Evolutionary conservation across 1,140 invertebrate genomes (phyloP), one percentile per base, ranked within the genome.

Genomic region (Oppia nitens): DNA sequence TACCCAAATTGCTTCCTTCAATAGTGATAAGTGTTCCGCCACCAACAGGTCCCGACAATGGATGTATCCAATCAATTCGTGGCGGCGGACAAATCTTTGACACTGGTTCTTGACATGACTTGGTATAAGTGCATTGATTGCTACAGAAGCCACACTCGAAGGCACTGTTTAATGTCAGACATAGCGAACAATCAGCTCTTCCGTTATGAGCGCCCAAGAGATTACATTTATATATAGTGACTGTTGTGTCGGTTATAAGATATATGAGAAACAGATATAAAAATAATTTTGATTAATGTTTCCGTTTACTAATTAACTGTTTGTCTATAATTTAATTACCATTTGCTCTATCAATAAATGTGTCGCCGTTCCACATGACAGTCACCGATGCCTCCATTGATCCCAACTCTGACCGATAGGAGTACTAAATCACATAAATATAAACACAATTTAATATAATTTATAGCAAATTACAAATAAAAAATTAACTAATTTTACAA

Each of bases 1-100:
- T 77, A 0, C 93, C 94, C 25, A 98, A 77, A 76, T 98, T 96
- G 67, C 87, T 87, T 9, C 94, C 94, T 73, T 87, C 84, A 58
- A 98, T 95, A 3, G 89, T 95, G 0, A 98, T 81, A 28, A 89
- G 70, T 20, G 94, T 98, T 1, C 93, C 93, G 24, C 94, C 94
- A 76, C 93, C 86, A 51, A 91, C 81, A 4, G 93, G 94, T 12
- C 93, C 94, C 68, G 85, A 90, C 28, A 89, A 68, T 0, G 94
- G 94, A 70, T 85, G 85, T 63, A 98, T 93, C 81, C 90, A 85
- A 71, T 93, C 87, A 67, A 96, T 95, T 63, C 88, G 75, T n/a
- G 91, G 90, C 65, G 84, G 83, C 0, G 90, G 91, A 70, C 91
- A 95, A 65, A 91, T 63, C 23, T 63, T 52, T 6, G 25, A 12